Base-by-base conservation (phyloP, 2,888 invertebrate genomes). In the Acleris holmiana region DNA sequence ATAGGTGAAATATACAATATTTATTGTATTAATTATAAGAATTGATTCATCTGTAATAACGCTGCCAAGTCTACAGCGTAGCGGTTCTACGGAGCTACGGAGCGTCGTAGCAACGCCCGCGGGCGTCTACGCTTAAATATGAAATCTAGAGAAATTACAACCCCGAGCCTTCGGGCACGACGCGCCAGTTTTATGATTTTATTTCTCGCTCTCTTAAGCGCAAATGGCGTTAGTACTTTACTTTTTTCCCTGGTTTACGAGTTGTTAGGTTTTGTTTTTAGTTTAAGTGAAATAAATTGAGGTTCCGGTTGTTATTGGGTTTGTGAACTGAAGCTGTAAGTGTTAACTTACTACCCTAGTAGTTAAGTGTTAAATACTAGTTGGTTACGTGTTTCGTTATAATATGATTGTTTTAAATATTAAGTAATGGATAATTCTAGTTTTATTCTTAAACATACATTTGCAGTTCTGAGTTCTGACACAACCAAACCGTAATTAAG, bases 181-280 rank as follows among this genome's bases (percentile, higher is more conserved):
- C 87, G 89, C 87, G 89, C 89, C 86, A 86, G 78, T 81, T 83
- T 85, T 80, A 86, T 88, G 91, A 91, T 91, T 91, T 91, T 89
- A 90, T 92, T 91, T 89, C 86, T 81, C 86, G 86, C 86, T 85
- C 89, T 88, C 88, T 91, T 91, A 84, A 88, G 83, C 88, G 76
- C 78, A 78, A 84, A 84, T 81, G 80, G 80, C 76, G 79, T 80
- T 76, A 79, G 71, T 77, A 76, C 76, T 80, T 67, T 76, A 74
- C 74, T 81, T 76, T 81, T 80, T 80, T 78, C 79, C 75, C 76
- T 74, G 77, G 78, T 85, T 84, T 78, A 85, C 77, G 84, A 83
- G 78, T 80, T 80, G 80, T 79, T 81, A 74, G 72, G 70, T 78
- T 78, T 76, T 76, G 77, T 79, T 79, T 79, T 64, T 44, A n/a